Evolutionary conservation across 2,888 invertebrate species (phyloP), one percentile per base, ranked within the genome.

Genomic region (Lepidochrysops patricia): DNA sequence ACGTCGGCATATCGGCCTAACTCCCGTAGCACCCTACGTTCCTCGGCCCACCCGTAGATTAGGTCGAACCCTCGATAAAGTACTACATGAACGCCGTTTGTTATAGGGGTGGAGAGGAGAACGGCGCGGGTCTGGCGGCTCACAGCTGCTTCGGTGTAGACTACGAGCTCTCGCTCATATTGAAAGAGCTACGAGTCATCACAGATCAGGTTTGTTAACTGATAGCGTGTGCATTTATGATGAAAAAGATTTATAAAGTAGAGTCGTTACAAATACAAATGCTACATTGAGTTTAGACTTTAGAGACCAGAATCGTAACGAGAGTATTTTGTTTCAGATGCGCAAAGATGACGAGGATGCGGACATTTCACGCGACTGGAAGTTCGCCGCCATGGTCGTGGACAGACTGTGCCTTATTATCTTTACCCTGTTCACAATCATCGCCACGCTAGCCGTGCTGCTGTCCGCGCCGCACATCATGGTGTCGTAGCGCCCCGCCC

Each of bases 371-470:
- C 96, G 96, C 91, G 98, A 98, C 94, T 98, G 98, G 98, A 98
- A 98, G 92, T 98, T 98, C 91, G 98, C 98, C 89, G 98, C 98
- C 90, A 98, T 98, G 97, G 98, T 98, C 91, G 97, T 98, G 92
- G 98, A 98, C 94, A 95, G 98, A 93, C 94, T 98, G 93, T 98
- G 98, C 95, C 96, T 98, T 94, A 97, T 98, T 93, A 95, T 98
- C 92, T 98, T 98, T 94, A 97, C 97, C 91, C 94, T 97, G 92
- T 97, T 97, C 94, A 97, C 97, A 91, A 96, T 97, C 93, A 94
- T 97, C 91, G 97, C 97, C 90, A 97, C 97, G 90, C 94, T 97
- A 92, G 97, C 97, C 91, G 97, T 97, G 92, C 94, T 98, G 89
- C 94, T 97, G 91, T 96, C 97, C 90, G 97, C 97, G 90, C 97